A percentile compares a stretch with the other conserved stretches of the same genome.
These are phyloP conservation scores for Lycocerus yunnanus DNA, from an alignment of 2,888 invertebrate species.

Conservation along the genomic window DNA sequence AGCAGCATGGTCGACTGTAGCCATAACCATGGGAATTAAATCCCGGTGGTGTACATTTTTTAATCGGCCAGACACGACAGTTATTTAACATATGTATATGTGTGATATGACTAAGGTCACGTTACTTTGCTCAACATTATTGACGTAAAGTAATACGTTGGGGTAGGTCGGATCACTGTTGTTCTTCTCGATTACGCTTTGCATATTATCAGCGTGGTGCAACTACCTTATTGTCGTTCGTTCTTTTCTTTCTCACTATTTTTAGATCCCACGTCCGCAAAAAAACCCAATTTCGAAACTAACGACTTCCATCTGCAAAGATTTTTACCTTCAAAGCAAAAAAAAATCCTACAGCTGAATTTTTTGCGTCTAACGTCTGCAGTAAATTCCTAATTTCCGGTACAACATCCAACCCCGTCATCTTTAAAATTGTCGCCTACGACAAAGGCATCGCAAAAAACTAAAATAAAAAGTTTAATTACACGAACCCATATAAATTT, in stretches of 20 bases:
- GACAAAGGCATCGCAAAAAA: not conserved
- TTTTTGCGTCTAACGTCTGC: not conserved
- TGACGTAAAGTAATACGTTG: not conserved
- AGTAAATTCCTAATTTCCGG: not conserved
- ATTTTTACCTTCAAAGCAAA: not conserved
- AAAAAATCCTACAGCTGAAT: not conserved
- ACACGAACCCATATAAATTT: not conserved
- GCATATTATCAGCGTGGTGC: not conserved
- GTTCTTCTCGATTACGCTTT: not conserved
- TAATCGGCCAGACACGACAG: conserved; percentile 1
- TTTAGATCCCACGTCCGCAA: not conserved
- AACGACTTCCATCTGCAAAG: not conserved
- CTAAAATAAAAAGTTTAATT: not conserved
- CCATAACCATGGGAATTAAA: conserved; percentile 22
- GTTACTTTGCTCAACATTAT: not conserved
- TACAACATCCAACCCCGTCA: not conserved
- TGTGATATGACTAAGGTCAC: not conserved
- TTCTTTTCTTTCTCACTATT: not conserved
- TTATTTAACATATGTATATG: not conserved
- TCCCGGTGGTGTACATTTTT: not conserved
- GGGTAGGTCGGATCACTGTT: not conserved
- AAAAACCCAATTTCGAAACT: not conserved
- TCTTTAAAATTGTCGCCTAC: not conserved
- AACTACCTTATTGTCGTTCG: not conserved
- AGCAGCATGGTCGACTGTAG: conserved; percentile 12